Conservation (phyloP, 64 coral and sea anemone species). For the Platygyra sinensis region DNA sequence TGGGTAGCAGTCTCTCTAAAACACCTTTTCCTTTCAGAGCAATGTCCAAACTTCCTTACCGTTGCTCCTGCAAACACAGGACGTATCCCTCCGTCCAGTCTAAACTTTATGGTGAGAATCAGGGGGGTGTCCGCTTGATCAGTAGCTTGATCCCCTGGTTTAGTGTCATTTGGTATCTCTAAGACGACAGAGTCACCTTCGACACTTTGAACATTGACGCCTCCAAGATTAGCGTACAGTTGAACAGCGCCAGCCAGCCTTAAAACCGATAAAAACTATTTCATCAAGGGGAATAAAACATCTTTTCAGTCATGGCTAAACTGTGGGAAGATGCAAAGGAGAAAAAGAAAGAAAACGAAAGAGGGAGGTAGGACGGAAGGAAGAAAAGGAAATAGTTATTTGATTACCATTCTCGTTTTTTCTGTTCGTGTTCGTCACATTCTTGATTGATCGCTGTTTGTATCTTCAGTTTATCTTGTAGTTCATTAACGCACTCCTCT, state of each 20-base stretch:
- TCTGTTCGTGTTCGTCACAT: neutral
- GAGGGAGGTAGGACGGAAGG: neutral
- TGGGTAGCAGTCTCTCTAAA: too few relatives aligned
- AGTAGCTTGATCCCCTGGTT: neutral
- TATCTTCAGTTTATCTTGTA: neutral
- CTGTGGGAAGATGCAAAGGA: too few relatives aligned
- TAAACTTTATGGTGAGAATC: constrained; percentile 42
- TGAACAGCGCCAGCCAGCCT: constrained; percentile 40
- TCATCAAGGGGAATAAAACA: neutral
- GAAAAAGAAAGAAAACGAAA: too few relatives aligned
- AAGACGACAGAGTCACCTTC: constrained; percentile 49
- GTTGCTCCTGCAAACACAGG: constrained; percentile 31
- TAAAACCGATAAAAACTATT: neutral
- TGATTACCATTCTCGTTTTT: neutral
- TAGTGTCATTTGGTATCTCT: constrained; percentile 22
- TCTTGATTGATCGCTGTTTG: constrained; percentile 1
- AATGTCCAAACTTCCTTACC: neutral
- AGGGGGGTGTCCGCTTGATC: constrained; percentile 2
- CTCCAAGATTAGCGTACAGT: constrained; percentile 15
- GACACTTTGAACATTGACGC: constrained; percentile 22
- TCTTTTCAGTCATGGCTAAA: neutral
- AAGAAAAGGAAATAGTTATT: neutral
- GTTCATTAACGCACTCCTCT: neutral
- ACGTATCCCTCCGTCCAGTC: constrained; percentile 12
- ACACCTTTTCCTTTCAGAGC: too few relatives aligned